Conservation (phyloP, 2,888 invertebrate species). For the Branchipolynoe longqiensis region DNA sequence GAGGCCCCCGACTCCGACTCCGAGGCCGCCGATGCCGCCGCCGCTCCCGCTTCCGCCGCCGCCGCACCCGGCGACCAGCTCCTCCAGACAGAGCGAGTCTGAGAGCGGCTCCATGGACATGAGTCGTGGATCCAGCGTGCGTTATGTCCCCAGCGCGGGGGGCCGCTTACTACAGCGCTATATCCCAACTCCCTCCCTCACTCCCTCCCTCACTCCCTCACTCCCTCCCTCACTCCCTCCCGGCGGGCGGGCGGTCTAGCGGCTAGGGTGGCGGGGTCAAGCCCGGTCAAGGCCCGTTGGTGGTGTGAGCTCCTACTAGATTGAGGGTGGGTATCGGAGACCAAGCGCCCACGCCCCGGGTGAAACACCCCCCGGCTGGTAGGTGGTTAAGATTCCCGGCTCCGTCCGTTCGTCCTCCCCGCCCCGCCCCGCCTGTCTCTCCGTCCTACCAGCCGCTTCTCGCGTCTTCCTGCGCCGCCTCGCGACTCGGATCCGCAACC, state of each 20-base stretch:
- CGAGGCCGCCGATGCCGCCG: not conserved
- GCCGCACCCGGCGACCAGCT: slow-evolving; percentile 26
- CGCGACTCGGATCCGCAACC: not conserved
- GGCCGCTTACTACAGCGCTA: not conserved
- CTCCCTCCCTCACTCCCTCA: no score
- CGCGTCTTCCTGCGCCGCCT: not conserved
- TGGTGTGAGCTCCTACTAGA: not conserved
- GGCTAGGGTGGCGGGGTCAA: not conserved
- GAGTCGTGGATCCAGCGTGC: slow-evolving; percentile 19
- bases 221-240: not conserved
- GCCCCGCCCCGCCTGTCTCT: no score
- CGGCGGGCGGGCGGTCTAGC: not conserved
- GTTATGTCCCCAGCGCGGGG: not conserved
- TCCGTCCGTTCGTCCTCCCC: no score
- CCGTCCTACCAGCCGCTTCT: not conserved
- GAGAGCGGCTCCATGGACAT: slow-evolving; percentile 41
- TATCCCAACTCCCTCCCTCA: not conserved
- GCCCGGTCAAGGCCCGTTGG: not conserved
- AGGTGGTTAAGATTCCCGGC: no score
- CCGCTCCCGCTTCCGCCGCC: not conserved
- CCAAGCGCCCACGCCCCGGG: no score
- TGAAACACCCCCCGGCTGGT: no score
- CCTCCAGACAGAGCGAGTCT: slow-evolving; percentile 46
- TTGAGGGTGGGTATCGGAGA: no score
- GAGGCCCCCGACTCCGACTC: not conserved